Evolutionary conservation across 2,113 vertebrate genomes (phyloP).

Genomic region (Enhydra lutris): DNA sequence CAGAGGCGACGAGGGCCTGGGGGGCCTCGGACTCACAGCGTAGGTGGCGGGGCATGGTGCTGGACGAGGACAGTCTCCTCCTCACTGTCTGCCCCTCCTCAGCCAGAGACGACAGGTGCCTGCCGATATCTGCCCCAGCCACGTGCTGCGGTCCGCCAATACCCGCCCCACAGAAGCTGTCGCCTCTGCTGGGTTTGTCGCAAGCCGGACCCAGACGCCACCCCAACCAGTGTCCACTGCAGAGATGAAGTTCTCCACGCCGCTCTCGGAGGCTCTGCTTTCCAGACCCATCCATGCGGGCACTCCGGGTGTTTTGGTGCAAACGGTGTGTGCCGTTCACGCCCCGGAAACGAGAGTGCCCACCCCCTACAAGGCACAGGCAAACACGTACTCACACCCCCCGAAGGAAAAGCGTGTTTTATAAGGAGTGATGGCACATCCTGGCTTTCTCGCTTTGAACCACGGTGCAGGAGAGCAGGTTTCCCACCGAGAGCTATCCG

Average conservation of each 20-base stretch:
- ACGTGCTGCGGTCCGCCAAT: neutral
- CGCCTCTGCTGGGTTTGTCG: accelerated
- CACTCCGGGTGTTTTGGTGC: too few relatives aligned
- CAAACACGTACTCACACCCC: too few relatives aligned
- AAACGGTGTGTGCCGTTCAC: accelerated
- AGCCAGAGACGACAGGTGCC: neutral
- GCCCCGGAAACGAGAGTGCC: neutral
- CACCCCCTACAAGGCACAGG: neutral
- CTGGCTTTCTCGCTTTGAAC: neutral
- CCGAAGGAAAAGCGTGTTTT: neutral
- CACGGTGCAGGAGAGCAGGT: too few relatives aligned
- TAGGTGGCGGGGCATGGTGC: neutral
- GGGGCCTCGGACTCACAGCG: neutral
- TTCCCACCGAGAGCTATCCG: accelerated
- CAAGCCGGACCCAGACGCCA: neutral
- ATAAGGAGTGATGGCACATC: too few relatives aligned
- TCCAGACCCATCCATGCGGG: neutral
- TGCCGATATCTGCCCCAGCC: neutral
- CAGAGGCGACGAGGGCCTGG: too few relatives aligned
- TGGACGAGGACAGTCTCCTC: neutral
- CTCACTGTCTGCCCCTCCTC: accelerated
- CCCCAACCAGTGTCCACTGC: too few relatives aligned
- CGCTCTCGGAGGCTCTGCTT: accelerated
- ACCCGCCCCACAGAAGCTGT: accelerated
- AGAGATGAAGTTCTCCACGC: accelerated